phyloP scores from a whole-genome alignment of 2,797 vertebrate genomes.

The Leptoclinus maculatus region DNA sequence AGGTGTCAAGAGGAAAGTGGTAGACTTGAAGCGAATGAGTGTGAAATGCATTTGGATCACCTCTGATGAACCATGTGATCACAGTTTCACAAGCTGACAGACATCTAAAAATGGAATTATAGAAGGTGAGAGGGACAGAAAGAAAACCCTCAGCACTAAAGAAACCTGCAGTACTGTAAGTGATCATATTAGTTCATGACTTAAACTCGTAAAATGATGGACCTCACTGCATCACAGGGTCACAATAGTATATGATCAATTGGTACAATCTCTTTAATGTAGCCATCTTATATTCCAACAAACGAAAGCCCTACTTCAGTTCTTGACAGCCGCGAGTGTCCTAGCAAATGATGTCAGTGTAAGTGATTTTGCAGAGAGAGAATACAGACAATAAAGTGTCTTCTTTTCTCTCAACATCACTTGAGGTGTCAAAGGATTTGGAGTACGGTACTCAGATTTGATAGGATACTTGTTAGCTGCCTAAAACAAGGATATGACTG shows the following conservation, averaged over 20 bases:
- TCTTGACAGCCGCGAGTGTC: slow-evolving; percentile 26
- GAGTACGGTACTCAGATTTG: not conserved
- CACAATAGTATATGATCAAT: not conserved
- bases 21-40: slow-evolving; percentile 13
- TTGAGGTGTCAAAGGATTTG: slow-evolving; percentile 4
- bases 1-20: not conserved
- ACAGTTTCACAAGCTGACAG: slow-evolving; percentile 29
- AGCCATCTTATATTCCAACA: slow-evolving; percentile 12
- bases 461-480: not conserved
- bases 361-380: slow-evolving; percentile 10
- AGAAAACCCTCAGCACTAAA: not conserved
- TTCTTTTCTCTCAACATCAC: not conserved
- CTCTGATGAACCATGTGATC: slow-evolving; percentile 23
- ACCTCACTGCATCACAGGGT: not conserved
- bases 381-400: not conserved
- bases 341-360: slow-evolving; percentile 4
- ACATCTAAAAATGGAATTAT: slow-evolving; percentile 24
- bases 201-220: not conserved
- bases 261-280: slow-evolving; percentile 22
- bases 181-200: not conserved
- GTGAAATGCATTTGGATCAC: slow-evolving; percentile 35
- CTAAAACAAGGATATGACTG: not conserved
- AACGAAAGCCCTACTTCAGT: not conserved
- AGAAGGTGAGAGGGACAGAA: not conserved
- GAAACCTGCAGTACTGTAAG: not conserved